Conservation (phyloP, 2,888 invertebrate species). For the Caenorhabditis uteleia region DNA sequence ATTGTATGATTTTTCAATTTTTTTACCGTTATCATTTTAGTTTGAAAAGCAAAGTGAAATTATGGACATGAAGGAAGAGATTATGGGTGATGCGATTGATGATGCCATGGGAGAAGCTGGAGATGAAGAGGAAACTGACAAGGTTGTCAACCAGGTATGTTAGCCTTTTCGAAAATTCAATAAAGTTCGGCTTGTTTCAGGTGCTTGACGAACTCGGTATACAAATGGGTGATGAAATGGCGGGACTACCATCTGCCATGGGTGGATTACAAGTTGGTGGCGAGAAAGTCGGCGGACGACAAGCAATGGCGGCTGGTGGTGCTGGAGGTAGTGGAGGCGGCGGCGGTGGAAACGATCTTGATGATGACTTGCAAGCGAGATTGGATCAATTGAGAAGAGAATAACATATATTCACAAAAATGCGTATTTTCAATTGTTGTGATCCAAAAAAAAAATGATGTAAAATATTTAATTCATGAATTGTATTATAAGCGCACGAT, state of each 20-base stretch:
- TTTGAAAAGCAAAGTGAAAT: slow-evolving; percentile 99
- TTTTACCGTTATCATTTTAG: slow-evolving; percentile 39
- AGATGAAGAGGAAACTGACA: slow-evolving; percentile 89
- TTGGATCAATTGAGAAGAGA: slow-evolving; percentile 51
- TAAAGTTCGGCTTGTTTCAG: slow-evolving; percentile 75
- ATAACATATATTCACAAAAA: slow-evolving; percentile 15
- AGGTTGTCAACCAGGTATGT: slow-evolving; percentile 65
- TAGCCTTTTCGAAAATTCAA: neutral
- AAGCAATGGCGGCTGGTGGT: slow-evolving; percentile 38
- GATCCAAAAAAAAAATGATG: neutral
- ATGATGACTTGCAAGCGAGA: slow-evolving; percentile 83
- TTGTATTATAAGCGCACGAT: neutral
- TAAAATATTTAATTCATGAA: neutral
- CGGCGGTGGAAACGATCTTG: slow-evolving; percentile 75
- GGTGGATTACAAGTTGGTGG: slow-evolving; percentile 72
- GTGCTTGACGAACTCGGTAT: slow-evolving; percentile 96
- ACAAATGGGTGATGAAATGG: slow-evolving; percentile 89
- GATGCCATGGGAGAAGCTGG: slow-evolving; percentile 98
- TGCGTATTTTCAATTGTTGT: neutral
- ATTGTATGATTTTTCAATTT: neutral
- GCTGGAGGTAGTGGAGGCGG: slow-evolving; percentile 18
- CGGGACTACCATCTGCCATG: slow-evolving; percentile 81
- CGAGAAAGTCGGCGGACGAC: slow-evolving; percentile 69
- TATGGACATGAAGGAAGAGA: slow-evolving; percentile 99
- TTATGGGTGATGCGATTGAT: slow-evolving; percentile 99